Evolutionary conservation across 2,888 invertebrate species (phyloP).

Genomic region (Idaea aversata): DNA sequence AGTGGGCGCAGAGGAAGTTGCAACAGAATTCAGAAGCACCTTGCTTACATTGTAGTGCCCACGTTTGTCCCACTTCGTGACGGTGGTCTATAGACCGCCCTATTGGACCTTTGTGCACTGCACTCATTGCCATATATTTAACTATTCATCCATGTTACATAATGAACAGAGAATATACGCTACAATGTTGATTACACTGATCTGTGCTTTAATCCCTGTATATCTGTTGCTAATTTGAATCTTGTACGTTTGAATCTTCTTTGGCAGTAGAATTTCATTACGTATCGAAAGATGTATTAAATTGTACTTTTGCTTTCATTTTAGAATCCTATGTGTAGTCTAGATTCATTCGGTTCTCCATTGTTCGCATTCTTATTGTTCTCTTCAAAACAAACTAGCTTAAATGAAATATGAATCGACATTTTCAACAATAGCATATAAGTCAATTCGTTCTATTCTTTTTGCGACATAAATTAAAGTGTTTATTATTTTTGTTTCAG

Average conservation of each 20-base stretch:
- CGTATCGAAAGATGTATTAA: neutral
- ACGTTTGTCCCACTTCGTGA: conserved; percentile 49
- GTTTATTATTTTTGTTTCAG: conserved; percentile 25
- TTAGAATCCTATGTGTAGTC: conserved; percentile 23
- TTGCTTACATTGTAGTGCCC: conserved; percentile 44
- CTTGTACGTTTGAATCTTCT: neutral
- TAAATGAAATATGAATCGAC: conserved; percentile 31
- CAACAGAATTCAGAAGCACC: conserved; percentile 62
- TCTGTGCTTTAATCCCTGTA: neutral
- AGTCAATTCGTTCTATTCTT: conserved; percentile 26
- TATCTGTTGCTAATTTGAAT: neutral
- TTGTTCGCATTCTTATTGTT: conserved; percentile 47
- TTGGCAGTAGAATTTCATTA: neutral
- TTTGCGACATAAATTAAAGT: conserved; percentile 10
- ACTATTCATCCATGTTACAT: neutral
- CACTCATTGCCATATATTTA: conserved; percentile 41
- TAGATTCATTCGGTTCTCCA: conserved; percentile 31
- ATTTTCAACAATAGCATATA: conserved; percentile 31
- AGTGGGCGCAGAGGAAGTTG: conserved; percentile 68
- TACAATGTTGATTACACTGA: neutral
- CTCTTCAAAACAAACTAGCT: conserved; percentile 35
- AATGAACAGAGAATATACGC: neutral
- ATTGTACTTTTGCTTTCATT: conserved; percentile 22
- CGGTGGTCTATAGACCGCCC: conserved; percentile 12
- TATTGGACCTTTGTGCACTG: conserved; percentile 33